Conservation (phyloP, 2,888 invertebrate species). For the Sclerodermus sp. region DNA sequence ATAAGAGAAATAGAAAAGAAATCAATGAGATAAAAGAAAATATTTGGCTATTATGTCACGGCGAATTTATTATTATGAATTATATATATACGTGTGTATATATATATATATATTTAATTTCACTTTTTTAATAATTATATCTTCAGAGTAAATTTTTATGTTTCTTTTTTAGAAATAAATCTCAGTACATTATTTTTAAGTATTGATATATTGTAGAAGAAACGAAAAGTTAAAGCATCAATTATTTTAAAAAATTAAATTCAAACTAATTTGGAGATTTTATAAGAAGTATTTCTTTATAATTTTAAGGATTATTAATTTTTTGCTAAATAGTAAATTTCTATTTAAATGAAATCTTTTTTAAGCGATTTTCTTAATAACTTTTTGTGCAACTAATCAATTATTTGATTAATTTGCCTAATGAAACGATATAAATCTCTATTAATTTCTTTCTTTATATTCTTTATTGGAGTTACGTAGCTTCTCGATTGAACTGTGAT, state of each 20-base stretch:
- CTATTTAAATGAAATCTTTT: too few species aligned
- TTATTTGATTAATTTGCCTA: too few species aligned
- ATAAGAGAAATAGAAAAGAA: too few species aligned
- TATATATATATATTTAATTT: conserved; percentile 1
- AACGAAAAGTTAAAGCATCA: conserved; percentile 1
- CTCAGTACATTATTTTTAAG: background rate
- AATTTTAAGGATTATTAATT: too few species aligned
- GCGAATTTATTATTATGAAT: conserved; percentile 27
- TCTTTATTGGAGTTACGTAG: conserved; percentile 21
- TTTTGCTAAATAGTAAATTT: too few species aligned
- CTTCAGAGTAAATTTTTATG: background rate
- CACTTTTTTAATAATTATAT: background rate
- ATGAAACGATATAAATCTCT: background rate
- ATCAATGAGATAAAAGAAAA: conserved; percentile 9
- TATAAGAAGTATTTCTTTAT: too few species aligned
- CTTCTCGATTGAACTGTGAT: conserved; percentile 44
- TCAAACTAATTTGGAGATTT: too few species aligned
- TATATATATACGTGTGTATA: too few species aligned
- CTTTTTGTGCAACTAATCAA: too few species aligned
- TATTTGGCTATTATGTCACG: conserved; percentile 40
- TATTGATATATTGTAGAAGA: background rate
- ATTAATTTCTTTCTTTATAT: conserved; percentile 8
- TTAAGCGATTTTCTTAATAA: too few species aligned
- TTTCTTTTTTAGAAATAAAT: conserved; percentile 1
- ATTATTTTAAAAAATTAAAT: too few species aligned